Evolutionary conservation across 2,113 vertebrate genomes (phyloP).

Genomic region (Nestor notabilis): DNA sequence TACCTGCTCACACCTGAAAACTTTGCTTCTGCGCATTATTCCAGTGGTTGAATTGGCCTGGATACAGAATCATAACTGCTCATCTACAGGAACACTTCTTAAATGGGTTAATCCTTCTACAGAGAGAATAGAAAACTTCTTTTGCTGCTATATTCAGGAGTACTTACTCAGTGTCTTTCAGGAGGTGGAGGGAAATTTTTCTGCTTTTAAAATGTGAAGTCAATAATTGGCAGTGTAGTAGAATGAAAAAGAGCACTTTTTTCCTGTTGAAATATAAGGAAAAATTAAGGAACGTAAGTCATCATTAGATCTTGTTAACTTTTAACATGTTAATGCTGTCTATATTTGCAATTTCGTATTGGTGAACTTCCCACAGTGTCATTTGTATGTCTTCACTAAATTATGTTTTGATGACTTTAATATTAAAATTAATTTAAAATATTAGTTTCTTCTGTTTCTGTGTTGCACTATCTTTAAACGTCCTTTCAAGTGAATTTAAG

Average conservation of each 20-base stretch:
- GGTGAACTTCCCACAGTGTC: background rate
- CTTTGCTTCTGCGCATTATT: background rate
- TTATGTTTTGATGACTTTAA: background rate
- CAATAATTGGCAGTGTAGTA: background rate
- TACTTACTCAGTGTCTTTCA: background rate
- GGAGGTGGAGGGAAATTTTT: background rate
- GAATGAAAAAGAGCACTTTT: background rate
- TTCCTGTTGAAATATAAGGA: background rate
- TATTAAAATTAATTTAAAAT: conserved; percentile 4
- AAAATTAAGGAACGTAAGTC: background rate
- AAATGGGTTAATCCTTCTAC: background rate
- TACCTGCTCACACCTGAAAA: background rate
- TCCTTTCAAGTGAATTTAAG: background rate
- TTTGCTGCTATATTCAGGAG: background rate
- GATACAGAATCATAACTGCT: background rate
- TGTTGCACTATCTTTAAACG: background rate
- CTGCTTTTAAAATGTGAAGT: background rate
- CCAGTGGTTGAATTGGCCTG: background rate
- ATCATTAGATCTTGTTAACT: background rate
- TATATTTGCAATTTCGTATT: background rate
- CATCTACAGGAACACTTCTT: background rate
- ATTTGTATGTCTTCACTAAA: background rate
- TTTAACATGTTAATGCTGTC: background rate
- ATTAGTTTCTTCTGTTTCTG: background rate
- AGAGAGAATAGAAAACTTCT: background rate